Base-by-base conservation (phyloP, 2,113 vertebrate genomes). In the Himantopus leucocephalus region DNA sequence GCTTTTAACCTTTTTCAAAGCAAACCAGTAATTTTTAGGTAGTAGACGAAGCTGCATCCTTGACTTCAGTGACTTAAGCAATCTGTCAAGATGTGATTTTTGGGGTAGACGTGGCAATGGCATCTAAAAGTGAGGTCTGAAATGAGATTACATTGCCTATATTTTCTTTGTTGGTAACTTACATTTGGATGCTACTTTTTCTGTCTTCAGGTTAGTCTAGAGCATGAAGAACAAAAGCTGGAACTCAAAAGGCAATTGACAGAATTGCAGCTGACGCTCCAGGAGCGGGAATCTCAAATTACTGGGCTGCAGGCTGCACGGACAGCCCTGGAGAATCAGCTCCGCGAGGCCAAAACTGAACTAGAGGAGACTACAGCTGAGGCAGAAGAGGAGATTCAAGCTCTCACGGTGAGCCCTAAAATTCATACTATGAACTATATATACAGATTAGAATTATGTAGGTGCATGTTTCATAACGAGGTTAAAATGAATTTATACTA, bases 361-460 rank as follows among this genome's bases (percentile, higher is more conserved):
- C 98, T 99, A 83, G 99, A 99, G 88, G 99, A 99, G 94, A 99
- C 99, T 2, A 99, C 99, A 0, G 99, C 99, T 0, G 99, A 99
- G 91, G 99, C 99, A 2, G 99, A 99, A 91, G 99, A 99, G 84
- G 99, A 99, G 98, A 99, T 99, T 91, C 99, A 99, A 48, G 99
- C 99, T 2, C 99, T 99, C 90, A 98, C 99, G 98, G 99, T 99
- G 95, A 98, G 98, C 92, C 53, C 41, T 39, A 16, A 35, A 10
- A 27, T 43, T 35, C 9, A 4, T 27, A 4, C 62, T 62, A 2
- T 3, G 52, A 84, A 14, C 39, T 73, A 1, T 19, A 14, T 4
- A 27, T 6, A 7, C 32, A 53, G 35, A 48, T 50, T 37, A 92
- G 62, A 78, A 11, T 72, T 45, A 11, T 7, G 9, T 5, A 76